A percentile compares a stretch with the other conserved stretches of the same genome.
phyloP scores from a whole-genome alignment of 2,888 invertebrate species.

The Eupithecia subumbrata region DNA sequence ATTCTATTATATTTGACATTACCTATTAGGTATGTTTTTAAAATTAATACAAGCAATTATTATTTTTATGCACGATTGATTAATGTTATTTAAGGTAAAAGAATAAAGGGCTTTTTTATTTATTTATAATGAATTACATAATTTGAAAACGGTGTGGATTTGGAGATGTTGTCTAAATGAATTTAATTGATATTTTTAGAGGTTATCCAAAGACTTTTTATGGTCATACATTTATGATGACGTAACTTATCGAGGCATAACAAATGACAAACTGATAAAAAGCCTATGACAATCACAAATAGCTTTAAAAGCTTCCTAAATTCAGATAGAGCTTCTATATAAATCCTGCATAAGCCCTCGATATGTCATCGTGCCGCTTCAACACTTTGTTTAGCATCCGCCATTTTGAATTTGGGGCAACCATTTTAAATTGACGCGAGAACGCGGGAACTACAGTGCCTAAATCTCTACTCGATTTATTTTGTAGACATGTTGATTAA shows the following conservation, averaged over 20 bases:
- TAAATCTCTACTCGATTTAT: conserved; percentile 55
- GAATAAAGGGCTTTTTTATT: no score
- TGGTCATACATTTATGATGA: no score
- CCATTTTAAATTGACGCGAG: conserved; percentile 51
- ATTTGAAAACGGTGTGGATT: no score
- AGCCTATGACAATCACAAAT: conserved; percentile 6
- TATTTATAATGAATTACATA: no score
- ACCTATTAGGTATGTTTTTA: no score
- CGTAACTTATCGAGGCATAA: not conserved
- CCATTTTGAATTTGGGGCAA: conserved; percentile 47
- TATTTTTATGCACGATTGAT: no score
- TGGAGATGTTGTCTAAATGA: no score
- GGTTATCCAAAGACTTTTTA: not conserved
- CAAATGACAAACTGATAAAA: not conserved
- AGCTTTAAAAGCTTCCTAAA: conserved; percentile 22
- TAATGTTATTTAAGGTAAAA: no score
- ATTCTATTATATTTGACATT: no score
- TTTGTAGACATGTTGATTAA: conserved; percentile 45
- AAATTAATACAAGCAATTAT: no score
- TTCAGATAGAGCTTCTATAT: conserved; percentile 40
- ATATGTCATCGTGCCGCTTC: conserved; percentile 39
- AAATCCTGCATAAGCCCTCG: conserved; percentile 46
- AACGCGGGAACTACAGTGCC: conserved; percentile 50
- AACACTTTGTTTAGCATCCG: conserved; percentile 47
- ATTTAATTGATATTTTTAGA: no score